A percentile compares a stretch with the other conserved stretches of the same genome.
Conservation (phyloP, 2,113 vertebrate species). For the Larimichthys polyactis region DNA sequence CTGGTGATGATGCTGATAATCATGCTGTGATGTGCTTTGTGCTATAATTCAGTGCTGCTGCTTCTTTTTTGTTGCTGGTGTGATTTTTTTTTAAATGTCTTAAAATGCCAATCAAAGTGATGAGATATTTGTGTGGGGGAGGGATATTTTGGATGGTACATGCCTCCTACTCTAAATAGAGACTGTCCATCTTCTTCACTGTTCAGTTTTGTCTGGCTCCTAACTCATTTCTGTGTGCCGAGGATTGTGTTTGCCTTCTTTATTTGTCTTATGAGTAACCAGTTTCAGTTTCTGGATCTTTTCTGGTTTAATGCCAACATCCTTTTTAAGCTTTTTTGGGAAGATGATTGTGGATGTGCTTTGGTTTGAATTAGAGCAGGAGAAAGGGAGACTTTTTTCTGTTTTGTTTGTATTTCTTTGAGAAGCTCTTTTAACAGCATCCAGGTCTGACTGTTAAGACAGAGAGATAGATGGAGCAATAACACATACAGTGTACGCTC, state of each 20-base stretch:
- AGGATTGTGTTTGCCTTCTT: conserved; percentile 8
- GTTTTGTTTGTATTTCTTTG: conserved; percentile 37
- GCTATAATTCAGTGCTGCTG: conserved; percentile 68
- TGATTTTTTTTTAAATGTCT: conserved; percentile 49
- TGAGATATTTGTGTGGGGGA: neutral
- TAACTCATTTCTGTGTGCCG: conserved; percentile 6
- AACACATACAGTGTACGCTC: conserved; percentile 6
- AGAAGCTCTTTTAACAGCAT: conserved; percentile 71
- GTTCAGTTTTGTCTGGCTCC: conserved; percentile 30
- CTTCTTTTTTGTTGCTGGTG: conserved; percentile 58
- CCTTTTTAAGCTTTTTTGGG: neutral
- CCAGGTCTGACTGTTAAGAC: conserved; percentile 54
- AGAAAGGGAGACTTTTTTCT: conserved; percentile 16
- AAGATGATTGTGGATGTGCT: conserved; percentile 12
- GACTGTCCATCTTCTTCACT: conserved; percentile 9
- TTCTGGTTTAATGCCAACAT: conserved; percentile 7
- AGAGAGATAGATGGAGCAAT: neutral
- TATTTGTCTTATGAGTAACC: conserved; percentile 15
- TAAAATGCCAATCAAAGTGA: conserved; percentile 51
- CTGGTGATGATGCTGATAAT: conserved; percentile 63
- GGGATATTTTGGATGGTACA: neutral
- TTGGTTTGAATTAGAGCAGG: conserved; percentile 42
- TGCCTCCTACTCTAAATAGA: conserved; percentile 6
- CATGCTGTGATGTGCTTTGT: conserved; percentile 69
- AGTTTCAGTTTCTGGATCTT: conserved; percentile 12